Conservation (phyloP, 2,797 vertebrate species). For the Orientallactaga sibirica region DNA sequence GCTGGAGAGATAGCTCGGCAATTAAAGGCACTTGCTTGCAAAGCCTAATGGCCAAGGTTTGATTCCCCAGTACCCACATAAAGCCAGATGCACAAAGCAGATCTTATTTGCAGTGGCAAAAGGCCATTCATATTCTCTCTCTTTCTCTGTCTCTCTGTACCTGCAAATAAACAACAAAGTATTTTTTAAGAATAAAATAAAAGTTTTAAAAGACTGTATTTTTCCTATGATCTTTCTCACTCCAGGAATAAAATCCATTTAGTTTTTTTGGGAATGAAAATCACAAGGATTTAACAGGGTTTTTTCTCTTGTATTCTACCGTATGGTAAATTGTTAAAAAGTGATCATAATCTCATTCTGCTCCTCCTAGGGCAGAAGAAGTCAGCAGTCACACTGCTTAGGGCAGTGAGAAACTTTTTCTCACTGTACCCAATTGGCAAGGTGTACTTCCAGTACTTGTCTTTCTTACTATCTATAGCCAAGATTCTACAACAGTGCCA, state of each 20-base stretch:
- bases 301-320: conserved; percentile 15
- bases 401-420: conserved; percentile 2
- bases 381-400: background rate
- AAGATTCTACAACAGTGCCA: background rate
- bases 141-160: background rate
- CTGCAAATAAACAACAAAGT: background rate
- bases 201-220: too few species aligned
- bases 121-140: too few species aligned
- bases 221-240: background rate
- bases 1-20: too few species aligned
- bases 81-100: too few species aligned
- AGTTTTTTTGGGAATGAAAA: conserved; percentile 20
- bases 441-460: conserved; percentile 2
- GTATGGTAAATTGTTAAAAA: background rate
- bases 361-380: background rate
- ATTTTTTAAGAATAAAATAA: too few species aligned
- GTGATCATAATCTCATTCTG: background rate
- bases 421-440: background rate
- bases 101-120: too few species aligned
- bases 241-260: conserved; percentile 38
- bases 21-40: too few species aligned
- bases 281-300: background rate
- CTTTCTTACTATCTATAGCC: background rate
- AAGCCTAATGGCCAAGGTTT: too few species aligned
- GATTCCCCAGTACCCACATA: too few species aligned